phyloP scores from a whole-genome alignment of 2,888 invertebrate species.

The Diploptera punctata region DNA sequence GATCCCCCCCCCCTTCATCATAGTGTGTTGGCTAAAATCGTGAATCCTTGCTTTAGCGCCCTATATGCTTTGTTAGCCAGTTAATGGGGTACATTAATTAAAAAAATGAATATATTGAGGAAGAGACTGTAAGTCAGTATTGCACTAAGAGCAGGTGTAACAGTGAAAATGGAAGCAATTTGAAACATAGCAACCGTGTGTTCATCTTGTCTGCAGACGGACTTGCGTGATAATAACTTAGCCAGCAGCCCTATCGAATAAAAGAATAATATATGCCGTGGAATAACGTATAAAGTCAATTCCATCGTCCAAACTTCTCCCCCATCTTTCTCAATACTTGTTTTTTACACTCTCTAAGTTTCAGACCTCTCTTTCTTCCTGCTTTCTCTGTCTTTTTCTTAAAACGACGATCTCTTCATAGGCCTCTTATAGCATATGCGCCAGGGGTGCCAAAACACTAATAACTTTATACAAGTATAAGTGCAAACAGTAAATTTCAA shows the following conservation, averaged over 20 bases:
- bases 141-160: too few relatives aligned
- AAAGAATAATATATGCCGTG: constrained; percentile 32
- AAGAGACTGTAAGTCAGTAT: too few relatives aligned
- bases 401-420: constrained; percentile 1
- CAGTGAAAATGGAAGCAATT: constrained; percentile 22
- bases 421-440: neutral
- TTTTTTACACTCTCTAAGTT: constrained; percentile 6
- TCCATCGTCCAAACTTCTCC: constrained; percentile 23
- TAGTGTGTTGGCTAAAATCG: too few relatives aligned
- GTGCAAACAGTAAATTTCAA: too few relatives aligned
- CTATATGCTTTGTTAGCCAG: too few relatives aligned
- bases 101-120: too few relatives aligned
- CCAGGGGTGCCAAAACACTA: neutral
- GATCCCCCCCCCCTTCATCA: too few relatives aligned
- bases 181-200: constrained; percentile 1
- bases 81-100: too few relatives aligned
- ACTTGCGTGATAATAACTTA: constrained; percentile 18
- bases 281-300: constrained; percentile 37
- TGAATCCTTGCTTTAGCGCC: too few relatives aligned
- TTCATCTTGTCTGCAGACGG: constrained; percentile 18
- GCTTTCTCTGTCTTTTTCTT: neutral
- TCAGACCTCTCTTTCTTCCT: neutral
- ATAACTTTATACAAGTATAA: too few relatives aligned
- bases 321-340: neutral
- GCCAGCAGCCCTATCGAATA: constrained; percentile 15